phyloP scores from a whole-genome alignment of 2,888 invertebrate species.

The Drosophila siamana region DNA sequence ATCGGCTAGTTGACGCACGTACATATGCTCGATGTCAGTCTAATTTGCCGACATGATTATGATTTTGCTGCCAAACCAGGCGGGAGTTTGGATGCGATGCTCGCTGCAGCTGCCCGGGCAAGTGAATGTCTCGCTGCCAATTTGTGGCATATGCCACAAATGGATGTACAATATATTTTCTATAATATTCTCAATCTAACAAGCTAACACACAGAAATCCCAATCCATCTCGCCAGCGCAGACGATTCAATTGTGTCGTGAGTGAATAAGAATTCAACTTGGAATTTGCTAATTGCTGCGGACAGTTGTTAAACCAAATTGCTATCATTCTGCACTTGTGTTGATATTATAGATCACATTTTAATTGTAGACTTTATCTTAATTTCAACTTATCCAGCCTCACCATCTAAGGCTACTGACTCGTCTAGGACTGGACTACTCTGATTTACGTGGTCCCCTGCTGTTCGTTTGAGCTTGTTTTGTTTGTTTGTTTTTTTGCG shows the following conservation, averaged over 20 bases:
- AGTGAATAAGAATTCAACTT: slow-evolving; percentile 7
- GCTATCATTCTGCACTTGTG: slow-evolving; percentile 1
- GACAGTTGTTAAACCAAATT: slow-evolving; percentile 7
- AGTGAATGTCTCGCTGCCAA: slow-evolving; percentile 58
- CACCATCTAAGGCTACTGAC: neutral
- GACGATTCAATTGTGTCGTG: neutral
- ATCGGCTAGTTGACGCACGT: slow-evolving; percentile 78
- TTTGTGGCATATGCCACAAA: slow-evolving; percentile 20
- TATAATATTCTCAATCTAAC: slow-evolving; percentile 2
- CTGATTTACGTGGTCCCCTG: slow-evolving; percentile 50
- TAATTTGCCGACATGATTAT: slow-evolving; percentile 81
- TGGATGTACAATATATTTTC: slow-evolving; percentile 1
- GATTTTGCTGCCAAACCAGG: slow-evolving; percentile 71
- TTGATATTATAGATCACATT: slow-evolving; percentile 4
- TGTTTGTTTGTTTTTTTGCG: slow-evolving; percentile 52
- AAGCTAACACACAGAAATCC: neutral
- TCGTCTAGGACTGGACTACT: slow-evolving; percentile 7
- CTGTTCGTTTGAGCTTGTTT: slow-evolving; percentile 54
- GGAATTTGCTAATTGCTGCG: slow-evolving; percentile 20
- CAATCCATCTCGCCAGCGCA: neutral
- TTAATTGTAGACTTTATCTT: slow-evolving; percentile 18
- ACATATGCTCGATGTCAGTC: slow-evolving; percentile 79
- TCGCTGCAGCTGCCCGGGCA: slow-evolving; percentile 27
- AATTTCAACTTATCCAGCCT: slow-evolving; percentile 16
- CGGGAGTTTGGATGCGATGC: slow-evolving; percentile 38